Conservation (phyloP, 23 tunicate genomes). For the Halocynthia aurantium region DNA sequence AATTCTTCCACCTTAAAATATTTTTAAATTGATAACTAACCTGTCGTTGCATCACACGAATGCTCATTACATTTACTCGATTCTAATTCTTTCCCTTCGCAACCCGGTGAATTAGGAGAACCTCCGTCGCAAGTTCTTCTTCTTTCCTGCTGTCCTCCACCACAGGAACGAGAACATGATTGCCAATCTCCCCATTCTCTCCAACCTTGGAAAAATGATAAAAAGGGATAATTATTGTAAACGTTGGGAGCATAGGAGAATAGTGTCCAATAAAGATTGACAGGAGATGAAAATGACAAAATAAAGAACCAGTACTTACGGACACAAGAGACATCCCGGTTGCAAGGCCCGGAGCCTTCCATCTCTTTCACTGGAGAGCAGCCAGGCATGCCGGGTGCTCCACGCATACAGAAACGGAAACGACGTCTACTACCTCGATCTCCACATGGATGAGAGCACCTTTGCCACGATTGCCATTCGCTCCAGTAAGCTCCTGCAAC, state of each 20-base stretch:
- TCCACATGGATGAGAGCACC: conserved; percentile 17
- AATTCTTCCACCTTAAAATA: too few relatives aligned
- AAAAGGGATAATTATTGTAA: not conserved
- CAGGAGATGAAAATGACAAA: not conserved
- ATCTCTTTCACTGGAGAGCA: conserved; percentile 6
- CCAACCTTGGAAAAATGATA: conserved; percentile 6
- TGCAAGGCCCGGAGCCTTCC: conserved; percentile 7
- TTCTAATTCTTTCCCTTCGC: conserved; percentile 9
- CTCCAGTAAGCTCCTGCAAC: conserved; percentile 20
- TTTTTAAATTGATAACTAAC: not conserved
- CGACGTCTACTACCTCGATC: conserved; percentile 6
- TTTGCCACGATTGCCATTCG: conserved; percentile 21
- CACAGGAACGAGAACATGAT: conserved; percentile 24
- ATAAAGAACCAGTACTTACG: conserved; percentile 13
- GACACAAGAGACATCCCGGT: conserved; percentile 13
- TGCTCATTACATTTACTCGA: conserved; percentile 7
- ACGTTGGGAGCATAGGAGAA: not conserved
- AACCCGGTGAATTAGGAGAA: conserved; percentile 6
- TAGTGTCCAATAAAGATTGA: not conserved
- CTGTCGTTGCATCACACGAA: conserved; percentile 7
- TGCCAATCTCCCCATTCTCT: conserved; percentile 36
- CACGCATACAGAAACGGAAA: conserved; percentile 17
- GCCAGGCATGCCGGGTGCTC: conserved; percentile 25
- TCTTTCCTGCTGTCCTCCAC: conserved; percentile 20
- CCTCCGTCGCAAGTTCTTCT: conserved; percentile 25